Conservation (phyloP, 1,140 invertebrate species). For the Megalopta genalis region DNA sequence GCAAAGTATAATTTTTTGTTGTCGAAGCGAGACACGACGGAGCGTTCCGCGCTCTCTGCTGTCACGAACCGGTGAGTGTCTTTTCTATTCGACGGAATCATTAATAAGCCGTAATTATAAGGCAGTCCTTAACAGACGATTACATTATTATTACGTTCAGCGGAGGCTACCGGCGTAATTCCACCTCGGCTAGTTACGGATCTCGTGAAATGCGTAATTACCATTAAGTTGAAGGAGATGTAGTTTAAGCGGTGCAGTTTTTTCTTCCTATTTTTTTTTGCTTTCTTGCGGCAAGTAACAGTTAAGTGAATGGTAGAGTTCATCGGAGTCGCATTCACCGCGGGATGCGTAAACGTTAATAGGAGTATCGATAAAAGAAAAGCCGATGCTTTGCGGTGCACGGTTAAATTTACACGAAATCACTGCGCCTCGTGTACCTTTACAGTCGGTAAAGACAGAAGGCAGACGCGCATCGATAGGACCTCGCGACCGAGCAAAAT, state of each 20-base stretch:
- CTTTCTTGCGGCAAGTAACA: constrained; percentile 4
- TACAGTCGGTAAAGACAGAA: too few relatives aligned
- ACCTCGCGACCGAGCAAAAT: too few relatives aligned
- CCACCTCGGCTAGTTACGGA: neutral
- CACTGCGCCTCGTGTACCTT: too few relatives aligned
- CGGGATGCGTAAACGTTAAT: neutral
- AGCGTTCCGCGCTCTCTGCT: neutral
- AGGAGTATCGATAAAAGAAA: neutral
- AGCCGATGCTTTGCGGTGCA: too few relatives aligned
- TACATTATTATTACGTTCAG: constrained; percentile 51
- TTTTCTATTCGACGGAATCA: constrained; percentile 11
- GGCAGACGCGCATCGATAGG: too few relatives aligned
- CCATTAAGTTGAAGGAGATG: constrained; percentile 20
- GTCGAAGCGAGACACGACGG: neutral
- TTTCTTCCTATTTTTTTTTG: too few relatives aligned
- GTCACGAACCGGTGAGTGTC: neutral
- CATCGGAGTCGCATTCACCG: neutral
- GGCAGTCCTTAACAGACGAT: constrained; percentile 39
- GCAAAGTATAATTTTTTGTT: constrained; percentile 44
- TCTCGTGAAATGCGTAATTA: constrained; percentile 18
- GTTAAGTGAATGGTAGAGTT: neutral
- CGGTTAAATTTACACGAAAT: too few relatives aligned
- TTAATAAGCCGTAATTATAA: constrained; percentile 49
- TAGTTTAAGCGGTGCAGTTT: neutral
- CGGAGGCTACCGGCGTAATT: constrained; percentile 24